Percentiles rank a stretch among this genome's conserved stretches.
Conservation (phyloP, 2,113 vertebrate species). For the Cochlearius cochlearius region DNA sequence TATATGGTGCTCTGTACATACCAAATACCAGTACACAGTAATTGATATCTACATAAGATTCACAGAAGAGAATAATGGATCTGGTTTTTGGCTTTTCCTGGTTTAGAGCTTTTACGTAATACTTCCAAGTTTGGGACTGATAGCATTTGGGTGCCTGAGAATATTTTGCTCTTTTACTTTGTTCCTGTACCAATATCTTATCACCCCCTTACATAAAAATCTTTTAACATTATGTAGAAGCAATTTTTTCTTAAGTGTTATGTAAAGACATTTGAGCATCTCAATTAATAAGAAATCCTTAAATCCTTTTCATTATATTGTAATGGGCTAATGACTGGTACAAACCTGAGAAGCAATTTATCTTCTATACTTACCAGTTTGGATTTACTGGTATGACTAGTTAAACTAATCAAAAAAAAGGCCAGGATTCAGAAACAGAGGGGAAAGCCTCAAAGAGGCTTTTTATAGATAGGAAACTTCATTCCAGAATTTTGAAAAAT, state of each 20-base stretch:
- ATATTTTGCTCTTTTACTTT: background rate
- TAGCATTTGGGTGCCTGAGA: background rate
- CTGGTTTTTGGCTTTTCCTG: background rate
- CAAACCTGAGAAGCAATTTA: background rate
- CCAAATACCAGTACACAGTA: background rate
- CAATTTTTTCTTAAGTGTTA: background rate
- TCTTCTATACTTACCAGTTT: background rate
- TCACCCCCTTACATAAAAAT: background rate
- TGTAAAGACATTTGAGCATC: background rate
- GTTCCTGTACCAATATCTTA: background rate
- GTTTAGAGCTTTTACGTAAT: background rate
- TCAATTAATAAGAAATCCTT: background rate
- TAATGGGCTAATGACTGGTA: background rate
- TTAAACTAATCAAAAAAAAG: background rate
- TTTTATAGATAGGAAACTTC: background rate
- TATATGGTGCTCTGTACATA: background rate
- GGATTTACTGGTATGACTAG: background rate
- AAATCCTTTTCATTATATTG: background rate
- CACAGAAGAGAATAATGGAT: background rate
- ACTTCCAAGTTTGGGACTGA: background rate
- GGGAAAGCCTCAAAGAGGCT: background rate
- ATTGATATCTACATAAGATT: background rate
- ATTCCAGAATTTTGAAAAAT: background rate
- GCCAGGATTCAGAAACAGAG: background rate
- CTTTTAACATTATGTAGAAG: background rate